Conservation (phyloP, 2,888 invertebrate species). For the Drosophila siamana region DNA sequence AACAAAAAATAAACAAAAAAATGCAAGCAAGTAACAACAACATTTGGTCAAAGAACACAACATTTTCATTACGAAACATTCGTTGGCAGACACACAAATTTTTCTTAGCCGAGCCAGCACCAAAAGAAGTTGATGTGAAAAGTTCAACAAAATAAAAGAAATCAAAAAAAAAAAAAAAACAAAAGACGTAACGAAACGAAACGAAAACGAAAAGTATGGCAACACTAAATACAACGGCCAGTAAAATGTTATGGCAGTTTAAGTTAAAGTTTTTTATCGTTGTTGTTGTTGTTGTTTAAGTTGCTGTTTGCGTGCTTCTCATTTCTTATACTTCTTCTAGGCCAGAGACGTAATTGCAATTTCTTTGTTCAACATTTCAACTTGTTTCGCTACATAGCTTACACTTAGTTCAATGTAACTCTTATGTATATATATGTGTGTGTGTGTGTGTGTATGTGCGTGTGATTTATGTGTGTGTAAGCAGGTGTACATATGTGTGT, state of each 20-base stretch:
- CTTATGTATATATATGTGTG: constrained; percentile 28
- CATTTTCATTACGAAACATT: constrained; percentile 78
- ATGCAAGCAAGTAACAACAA: constrained; percentile 30
- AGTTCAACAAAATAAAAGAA: constrained; percentile 49
- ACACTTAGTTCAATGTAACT: constrained; percentile 51
- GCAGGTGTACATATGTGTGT: constrained; percentile 24
- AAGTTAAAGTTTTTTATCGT: constrained; percentile 45
- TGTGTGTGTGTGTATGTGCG: constrained; percentile 13
- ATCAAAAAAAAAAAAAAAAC: constrained; percentile 17
- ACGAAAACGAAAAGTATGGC: constrained; percentile 39
- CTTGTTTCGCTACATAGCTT: constrained; percentile 71
- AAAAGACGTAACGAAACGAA: constrained; percentile 20
- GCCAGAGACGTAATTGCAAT: constrained; percentile 79
- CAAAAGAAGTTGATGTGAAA: constrained; percentile 72
- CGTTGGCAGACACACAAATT: constrained; percentile 43
- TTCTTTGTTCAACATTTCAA: constrained; percentile 79
- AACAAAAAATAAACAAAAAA: too few species aligned
- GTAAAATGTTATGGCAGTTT: constrained; percentile 72
- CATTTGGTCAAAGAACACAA: constrained; percentile 44
- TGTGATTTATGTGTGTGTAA: constrained; percentile 30
- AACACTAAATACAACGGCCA: constrained; percentile 47
- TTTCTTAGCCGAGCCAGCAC: constrained; percentile 47
- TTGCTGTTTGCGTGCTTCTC: constrained; percentile 64
- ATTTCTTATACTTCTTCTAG: constrained; percentile 59
- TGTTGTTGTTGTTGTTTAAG: constrained; percentile 47